Conservation (phyloP, 2,113 vertebrate genomes). For the Paradisaea rubra region DNA sequence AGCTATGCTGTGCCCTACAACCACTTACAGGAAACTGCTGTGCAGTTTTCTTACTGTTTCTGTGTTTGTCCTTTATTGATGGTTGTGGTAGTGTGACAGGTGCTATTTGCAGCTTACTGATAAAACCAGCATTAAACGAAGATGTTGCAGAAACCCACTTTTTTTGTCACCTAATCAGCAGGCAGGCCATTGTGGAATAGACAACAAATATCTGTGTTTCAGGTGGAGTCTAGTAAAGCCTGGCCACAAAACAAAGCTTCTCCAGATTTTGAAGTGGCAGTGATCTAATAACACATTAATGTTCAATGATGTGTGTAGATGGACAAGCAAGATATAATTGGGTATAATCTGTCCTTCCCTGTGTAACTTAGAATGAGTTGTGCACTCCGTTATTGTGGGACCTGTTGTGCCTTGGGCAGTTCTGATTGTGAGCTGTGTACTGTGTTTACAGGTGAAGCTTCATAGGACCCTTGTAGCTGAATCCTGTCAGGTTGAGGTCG, state of each 20-base stretch:
- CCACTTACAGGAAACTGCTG: background rate
- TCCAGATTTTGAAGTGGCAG: background rate
- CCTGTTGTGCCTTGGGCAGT: background rate
- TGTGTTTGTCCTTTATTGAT: background rate
- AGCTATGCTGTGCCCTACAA: background rate
- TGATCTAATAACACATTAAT: background rate
- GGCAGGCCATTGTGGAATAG: background rate
- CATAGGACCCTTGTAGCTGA: background rate
- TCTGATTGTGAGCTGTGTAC: background rate
- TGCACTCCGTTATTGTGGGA: background rate
- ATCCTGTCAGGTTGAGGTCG: rapidly evolving
- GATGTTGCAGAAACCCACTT: background rate
- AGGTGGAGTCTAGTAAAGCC: background rate
- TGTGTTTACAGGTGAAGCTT: background rate
- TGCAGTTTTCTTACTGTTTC: background rate
- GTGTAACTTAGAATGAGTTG: background rate
- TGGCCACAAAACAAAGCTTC: background rate
- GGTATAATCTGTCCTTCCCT: background rate
- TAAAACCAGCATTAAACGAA: background rate
- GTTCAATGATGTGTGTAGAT: background rate
- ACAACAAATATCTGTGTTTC: background rate
- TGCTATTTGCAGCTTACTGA: background rate
- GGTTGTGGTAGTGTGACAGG: background rate
- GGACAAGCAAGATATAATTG: background rate
- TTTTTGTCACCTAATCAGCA: background rate